A percentile compares a stretch with the other conserved stretches of the same genome.
Evolutionary conservation across 1,140 invertebrate species (phyloP).

Genomic region (Hylaeus anthracinus): DNA sequence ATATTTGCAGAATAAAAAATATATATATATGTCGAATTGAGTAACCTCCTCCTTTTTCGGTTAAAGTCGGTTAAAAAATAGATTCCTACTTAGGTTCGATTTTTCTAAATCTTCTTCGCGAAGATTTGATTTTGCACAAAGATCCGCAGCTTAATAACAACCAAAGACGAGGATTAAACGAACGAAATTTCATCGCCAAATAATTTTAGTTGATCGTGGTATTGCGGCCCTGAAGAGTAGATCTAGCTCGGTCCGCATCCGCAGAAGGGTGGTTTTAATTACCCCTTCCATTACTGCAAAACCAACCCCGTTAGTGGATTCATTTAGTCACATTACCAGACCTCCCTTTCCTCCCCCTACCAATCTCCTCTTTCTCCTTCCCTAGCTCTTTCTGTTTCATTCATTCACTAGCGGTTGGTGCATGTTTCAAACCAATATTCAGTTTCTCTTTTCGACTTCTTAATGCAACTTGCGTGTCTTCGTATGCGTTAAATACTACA

Average conservation of each 20-base stretch:
- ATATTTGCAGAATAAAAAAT: too few species aligned
- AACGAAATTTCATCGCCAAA: slow-evolving; percentile 8
- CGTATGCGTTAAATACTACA: slow-evolving; percentile 12
- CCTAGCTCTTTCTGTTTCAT: slow-evolving; percentile 41
- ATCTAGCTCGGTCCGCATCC: slow-evolving; percentile 59
- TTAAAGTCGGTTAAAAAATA: too few species aligned
- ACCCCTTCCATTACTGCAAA: slow-evolving; percentile 69
- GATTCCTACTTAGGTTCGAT: too few species aligned
- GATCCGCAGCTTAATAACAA: neutral
- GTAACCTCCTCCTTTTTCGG: too few species aligned
- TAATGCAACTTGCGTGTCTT: slow-evolving; percentile 35
- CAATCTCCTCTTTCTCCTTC: slow-evolving; percentile 13
- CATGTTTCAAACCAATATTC: slow-evolving; percentile 43
- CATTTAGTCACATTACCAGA: slow-evolving; percentile 71
- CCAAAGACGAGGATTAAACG: neutral
- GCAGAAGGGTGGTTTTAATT: slow-evolving; percentile 72
- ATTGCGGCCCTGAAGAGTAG: slow-evolving; percentile 53
- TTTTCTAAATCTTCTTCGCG: too few species aligned
- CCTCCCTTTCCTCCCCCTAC: slow-evolving; percentile 29
- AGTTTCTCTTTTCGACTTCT: slow-evolving; percentile 41
- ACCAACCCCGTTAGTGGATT: slow-evolving; percentile 74
- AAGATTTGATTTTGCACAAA: too few species aligned
- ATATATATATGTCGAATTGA: too few species aligned
- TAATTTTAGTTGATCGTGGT: slow-evolving; percentile 39
- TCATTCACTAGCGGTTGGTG: slow-evolving; percentile 31